Evolutionary conservation across 2,888 invertebrate species (phyloP), one percentile per base, ranked within the genome.

Genomic region (Melipona bicolor): DNA sequence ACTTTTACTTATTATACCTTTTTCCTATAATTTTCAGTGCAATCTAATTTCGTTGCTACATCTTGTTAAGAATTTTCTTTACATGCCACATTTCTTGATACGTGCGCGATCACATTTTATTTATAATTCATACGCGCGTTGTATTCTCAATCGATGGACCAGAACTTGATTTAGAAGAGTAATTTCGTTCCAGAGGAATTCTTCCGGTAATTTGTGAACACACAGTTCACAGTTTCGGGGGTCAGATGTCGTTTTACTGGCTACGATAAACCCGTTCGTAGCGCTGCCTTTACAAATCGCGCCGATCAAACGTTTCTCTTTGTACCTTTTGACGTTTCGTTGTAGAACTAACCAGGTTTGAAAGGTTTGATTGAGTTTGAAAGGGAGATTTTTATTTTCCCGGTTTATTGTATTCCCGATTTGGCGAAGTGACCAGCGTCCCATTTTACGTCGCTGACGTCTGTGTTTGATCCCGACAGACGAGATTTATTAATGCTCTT

Each of bases 141-240:
- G 61, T 78, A 72, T 78, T 69, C 27, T 68, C 21, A 36, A 27
- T 43, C 9, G 70, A 70, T 80, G 77, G 50, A 19, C 49, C 13
- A 3, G 11, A 59, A 27, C 61, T 61, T 81, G 79, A 81, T 81
- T 81, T 79, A 72, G 72, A 79, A 62, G 79, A 49, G 79, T 68
- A 52, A 43, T 54, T 17, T 54, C 54, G 64, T 36, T 54, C 54
- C 50, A 13, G 21, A 36, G 73, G 61, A 69, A 73, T 79, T 81
- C 36, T 27, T 54, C 19, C 24, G 61, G 43, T 79, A 79, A 79
- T 81, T 79, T 64, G 73, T 64, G 73, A 73, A 62, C 81, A 50
- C 64, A 27, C 27, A 27, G 27, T 24, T 74, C 56, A 62, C 52
- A 69, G 61, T 24, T 61, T 79, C 54, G 61, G 54, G 43, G 68